Percentiles rank a stretch among this genome's conserved stretches.
These are phyloP conservation scores for Gymnothorax javanicus DNA, from an alignment of 2,797 vertebrate species.

Conservation along the genomic window DNA sequence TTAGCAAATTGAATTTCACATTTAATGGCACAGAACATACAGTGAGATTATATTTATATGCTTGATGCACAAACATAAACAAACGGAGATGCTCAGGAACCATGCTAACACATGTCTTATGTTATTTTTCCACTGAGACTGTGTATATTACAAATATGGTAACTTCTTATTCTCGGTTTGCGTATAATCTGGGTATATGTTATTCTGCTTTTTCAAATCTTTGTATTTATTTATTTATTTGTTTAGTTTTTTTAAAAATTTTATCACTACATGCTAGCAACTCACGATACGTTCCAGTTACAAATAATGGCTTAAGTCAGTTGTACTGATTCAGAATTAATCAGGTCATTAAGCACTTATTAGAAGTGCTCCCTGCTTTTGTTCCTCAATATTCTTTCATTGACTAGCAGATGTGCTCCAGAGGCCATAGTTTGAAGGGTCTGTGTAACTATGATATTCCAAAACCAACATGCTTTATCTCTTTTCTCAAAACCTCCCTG, in stretches of 20 bases:
- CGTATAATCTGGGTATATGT: background rate
- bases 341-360: conserved; percentile 4
- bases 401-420: background rate
- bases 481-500: conserved; percentile 20
- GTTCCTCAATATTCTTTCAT: background rate
- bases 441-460: background rate
- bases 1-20: background rate
- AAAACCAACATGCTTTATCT: background rate
- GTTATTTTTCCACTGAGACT: background rate
- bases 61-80: background rate
- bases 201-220: background rate
- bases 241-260: background rate
- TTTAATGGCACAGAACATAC: background rate
- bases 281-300: background rate
- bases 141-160: background rate
- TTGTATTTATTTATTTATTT: background rate
- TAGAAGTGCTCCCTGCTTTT: background rate
- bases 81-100: background rate
- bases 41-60: background rate
- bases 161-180: background rate
- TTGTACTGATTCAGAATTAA: background rate
- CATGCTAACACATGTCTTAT: background rate
- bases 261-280: background rate
- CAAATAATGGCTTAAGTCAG: background rate
- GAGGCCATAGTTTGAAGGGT: background rate